Evolutionary conservation across 2,113 vertebrate genomes (phyloP).

Genomic region (Upupa epops): DNA sequence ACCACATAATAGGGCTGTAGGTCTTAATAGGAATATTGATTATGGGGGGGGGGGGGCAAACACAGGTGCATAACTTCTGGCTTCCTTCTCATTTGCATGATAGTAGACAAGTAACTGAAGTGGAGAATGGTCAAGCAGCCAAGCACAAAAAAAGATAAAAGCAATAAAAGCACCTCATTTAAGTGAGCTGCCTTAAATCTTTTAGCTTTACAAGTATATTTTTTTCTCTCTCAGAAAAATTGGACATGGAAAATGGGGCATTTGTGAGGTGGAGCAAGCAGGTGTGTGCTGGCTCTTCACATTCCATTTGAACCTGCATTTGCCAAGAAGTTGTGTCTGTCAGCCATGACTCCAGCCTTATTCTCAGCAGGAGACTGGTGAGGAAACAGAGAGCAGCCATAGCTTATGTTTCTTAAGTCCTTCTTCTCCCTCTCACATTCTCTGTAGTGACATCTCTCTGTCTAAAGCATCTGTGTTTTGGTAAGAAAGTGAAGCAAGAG

Average conservation of each 20-base stretch:
- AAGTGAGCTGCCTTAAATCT: conserved; percentile 13
- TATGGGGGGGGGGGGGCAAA: conserved; percentile 55
- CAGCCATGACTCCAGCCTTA: neutral
- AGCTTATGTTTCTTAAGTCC: neutral
- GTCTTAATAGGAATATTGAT: conserved; percentile 65
- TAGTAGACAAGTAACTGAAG: conserved; percentile 61
- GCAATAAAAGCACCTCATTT: conserved; percentile 42
- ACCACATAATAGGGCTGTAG: conserved; percentile 41
- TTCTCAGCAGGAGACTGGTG: neutral
- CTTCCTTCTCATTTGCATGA: conserved; percentile 72
- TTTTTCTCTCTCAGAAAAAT: neutral
- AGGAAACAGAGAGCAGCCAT: neutral
- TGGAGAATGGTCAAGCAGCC: conserved; percentile 53
- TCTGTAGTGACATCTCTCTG: neutral
- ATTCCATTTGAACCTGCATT: conserved; percentile 13
- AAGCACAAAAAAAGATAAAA: conserved; percentile 48
- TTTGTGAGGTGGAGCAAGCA: conserved; percentile 47
- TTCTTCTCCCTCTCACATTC: neutral
- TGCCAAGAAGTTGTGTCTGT: neutral
- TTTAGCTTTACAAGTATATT: neutral
- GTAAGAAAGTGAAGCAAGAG: neutral
- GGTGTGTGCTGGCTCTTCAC: conserved; percentile 23
- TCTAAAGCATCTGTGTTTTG: neutral
- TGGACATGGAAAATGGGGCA: neutral
- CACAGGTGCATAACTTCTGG: conserved; percentile 72